Evolutionary conservation across 2,797 vertebrate genomes (phyloP), one percentile per base, ranked within the genome.

Genomic region (Eulemur coronatus): DNA sequence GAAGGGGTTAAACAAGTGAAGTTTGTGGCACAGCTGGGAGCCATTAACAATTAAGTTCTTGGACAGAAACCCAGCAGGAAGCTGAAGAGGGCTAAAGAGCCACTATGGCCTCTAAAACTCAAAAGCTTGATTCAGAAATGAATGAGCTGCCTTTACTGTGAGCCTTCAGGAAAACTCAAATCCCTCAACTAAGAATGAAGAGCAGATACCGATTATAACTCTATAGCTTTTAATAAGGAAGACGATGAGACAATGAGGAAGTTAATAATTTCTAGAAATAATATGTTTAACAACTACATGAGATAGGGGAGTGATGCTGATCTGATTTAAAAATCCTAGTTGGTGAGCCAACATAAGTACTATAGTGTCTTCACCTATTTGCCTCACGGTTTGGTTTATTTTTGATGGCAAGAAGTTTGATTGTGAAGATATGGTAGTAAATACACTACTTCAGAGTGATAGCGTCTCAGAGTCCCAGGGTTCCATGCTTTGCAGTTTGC

Each of bases 1-100:
- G 86, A 97, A 97, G 38, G 94, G 55, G 97, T 98, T 98, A 98
- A 97, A 91, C 76, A 94, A 96, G 50, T 33, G 73, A 52, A 38
- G 70, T 86, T 87, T 93, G 89, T 94, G 94, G 87, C 86, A 93
- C 98, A 98, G 97, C 96, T 98, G 97, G 97, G 96, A 98, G 80
- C 86, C 94, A 98, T 97, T 98, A 97, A 96, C 97, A 97, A 97
- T 98, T 97, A 98, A 95, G 76, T 96, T 97, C 95, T 97, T 96
- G 96, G 97, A 90, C 86, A 97, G 94, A 97, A 97, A 97, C 86
- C 52, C 95, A 97, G 92, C 95, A 96, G 96, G 93, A 97, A 97
- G 87, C 93, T 90, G 84, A 95, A 92, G 76, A 96, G 88, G 67
- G 52, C 90, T 84, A 4, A 15, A 89, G 76, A 96, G 75, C 93